Conservation (phyloP, 2,113 vertebrate species). For the Vidua chalybeata region DNA sequence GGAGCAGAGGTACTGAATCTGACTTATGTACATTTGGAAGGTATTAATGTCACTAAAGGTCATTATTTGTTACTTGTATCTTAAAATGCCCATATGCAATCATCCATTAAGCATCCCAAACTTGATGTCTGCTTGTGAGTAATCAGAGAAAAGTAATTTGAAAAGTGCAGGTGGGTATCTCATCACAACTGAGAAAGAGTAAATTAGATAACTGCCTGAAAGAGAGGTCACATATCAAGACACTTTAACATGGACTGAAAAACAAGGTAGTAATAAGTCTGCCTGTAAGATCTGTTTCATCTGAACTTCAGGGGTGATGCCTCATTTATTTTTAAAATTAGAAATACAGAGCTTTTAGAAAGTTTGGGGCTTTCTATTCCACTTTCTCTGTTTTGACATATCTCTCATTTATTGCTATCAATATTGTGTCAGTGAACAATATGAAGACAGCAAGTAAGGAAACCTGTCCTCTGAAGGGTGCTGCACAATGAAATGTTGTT, state of each 20-base stretch:
- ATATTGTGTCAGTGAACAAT: neutral
- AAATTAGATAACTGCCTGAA: neutral
- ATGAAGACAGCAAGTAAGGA: neutral
- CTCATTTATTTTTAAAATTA: neutral
- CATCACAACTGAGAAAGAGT: neutral
- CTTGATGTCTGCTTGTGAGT: neutral
- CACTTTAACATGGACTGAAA: neutral
- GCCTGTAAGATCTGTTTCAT: neutral
- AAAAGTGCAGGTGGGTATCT: neutral
- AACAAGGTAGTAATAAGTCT: neutral
- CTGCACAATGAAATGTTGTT: neutral
- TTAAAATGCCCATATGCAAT: neutral
- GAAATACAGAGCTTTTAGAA: neutral
- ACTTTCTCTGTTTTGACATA: neutral
- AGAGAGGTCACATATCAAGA: neutral
- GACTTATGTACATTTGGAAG: neutral
- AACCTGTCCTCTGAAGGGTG: neutral
- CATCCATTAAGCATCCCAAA: neutral
- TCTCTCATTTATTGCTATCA: accelerated
- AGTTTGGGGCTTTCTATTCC: neutral
- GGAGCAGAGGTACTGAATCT: neutral
- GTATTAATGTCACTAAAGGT: neutral
- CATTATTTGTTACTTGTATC: neutral
- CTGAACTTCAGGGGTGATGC: neutral
- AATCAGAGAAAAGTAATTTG: neutral